Percentiles rank a stretch among this genome's conserved stretches.
These are phyloP conservation scores for Taenaris catops DNA, from an alignment of 2,888 invertebrate genomes.

Conservation along the genomic window DNA sequence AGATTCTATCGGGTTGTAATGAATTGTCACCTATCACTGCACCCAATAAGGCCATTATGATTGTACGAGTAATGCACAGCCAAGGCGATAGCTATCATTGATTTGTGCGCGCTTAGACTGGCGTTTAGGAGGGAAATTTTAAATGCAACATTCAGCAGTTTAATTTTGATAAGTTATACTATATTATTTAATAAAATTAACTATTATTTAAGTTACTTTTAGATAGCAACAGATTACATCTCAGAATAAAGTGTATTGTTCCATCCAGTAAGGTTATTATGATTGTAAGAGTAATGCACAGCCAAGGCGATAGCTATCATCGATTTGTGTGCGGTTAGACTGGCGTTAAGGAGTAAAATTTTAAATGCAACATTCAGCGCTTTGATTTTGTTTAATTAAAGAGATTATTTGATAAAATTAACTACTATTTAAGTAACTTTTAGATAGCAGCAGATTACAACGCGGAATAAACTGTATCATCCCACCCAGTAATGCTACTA, in stretches of 20 bases:
- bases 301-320: constrained; percentile 52
- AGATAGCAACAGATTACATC: not conserved
- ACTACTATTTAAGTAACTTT: not conserved
- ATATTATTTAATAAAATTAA: no score
- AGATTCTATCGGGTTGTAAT: constrained; percentile 31
- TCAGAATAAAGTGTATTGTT: constrained; percentile 31
- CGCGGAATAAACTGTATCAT: constrained; percentile 30
- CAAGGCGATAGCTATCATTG: constrained; percentile 50
- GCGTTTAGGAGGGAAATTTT: constrained; percentile 12
- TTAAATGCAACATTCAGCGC: not conserved
- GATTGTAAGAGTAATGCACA: constrained; percentile 46
- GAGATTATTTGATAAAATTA: no score
- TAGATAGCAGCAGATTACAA: not conserved
- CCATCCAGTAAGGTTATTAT: constrained; percentile 56
- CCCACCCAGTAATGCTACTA: constrained; percentile 54
- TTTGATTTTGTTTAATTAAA: no score
- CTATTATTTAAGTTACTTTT: not conserved
- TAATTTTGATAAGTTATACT: no score
- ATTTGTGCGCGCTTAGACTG: constrained; percentile 11
- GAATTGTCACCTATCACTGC: constrained; percentile 50
- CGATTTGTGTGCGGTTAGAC: constrained; percentile 10
- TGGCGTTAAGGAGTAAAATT: constrained; percentile 12
- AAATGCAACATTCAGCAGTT: not conserved
- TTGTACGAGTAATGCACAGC: constrained; percentile 43
- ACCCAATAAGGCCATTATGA: constrained; percentile 57